Evolutionary conservation across 1,140 invertebrate genomes (phyloP), one percentile per base, ranked within the genome.

Genomic region (Macrobrachium rosenbergii): DNA sequence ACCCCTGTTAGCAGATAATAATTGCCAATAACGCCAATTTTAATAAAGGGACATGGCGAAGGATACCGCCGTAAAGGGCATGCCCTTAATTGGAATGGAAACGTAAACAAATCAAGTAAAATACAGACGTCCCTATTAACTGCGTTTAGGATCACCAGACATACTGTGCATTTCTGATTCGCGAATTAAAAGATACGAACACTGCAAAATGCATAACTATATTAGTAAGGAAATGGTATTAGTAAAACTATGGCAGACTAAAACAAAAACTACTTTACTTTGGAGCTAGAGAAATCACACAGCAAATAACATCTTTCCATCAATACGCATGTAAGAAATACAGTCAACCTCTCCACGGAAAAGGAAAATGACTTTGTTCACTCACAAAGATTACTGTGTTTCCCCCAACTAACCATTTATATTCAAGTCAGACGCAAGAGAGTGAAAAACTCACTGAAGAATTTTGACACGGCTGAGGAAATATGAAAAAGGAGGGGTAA

Each of bases 1-100:
- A 62, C 17, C 85, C 6, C 60, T 81, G 78, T 52, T 37, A 72
- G 37, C 58, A 19, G 23, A 73, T 28, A 75, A 62, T 82, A 43
- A 87, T 76, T 75, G 67, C n/a, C 59, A 58, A 76, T 81, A 59
- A 72, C 23, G 59, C 43, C 43, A 82, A 81, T 64, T 82, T 82
- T 87, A 82, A 82, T 76, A 69, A 87, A 87, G 64, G 23, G 77
- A 60, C 23, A 75, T 83, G 37, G 82, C 72, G 75, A 59, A 76
- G 59, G 72, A 76, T 76, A 21, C 43, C 17, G 69, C 76, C 82
- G n/a, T 62, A 60, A 63, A 37, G 45, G 21, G 28, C 23, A 69
- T n/a, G 12, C 59, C 82, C 28, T 62, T 43, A 37, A 23, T 43
- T 69, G 21, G 10, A 21, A 63, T 21, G 60, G 52, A n/a, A 58